phyloP scores from a whole-genome alignment of 2,888 invertebrate species.

The Lysandra coridon region DNA sequence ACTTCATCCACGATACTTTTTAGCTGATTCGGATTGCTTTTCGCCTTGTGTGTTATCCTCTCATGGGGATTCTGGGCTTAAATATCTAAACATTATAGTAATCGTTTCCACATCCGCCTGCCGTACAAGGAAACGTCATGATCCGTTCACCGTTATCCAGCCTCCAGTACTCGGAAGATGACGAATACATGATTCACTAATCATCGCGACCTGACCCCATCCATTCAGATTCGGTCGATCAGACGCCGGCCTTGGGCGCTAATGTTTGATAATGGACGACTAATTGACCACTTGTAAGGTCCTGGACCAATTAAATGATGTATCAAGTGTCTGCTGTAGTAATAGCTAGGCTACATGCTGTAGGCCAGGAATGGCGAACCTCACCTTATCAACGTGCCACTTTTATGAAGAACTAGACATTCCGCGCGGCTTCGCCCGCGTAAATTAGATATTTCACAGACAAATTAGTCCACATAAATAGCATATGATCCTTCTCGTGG shows the following conservation, averaged over 20 bases:
- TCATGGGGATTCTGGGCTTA: no score
- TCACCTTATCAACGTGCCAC: no score
- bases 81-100: no score
- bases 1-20: no score
- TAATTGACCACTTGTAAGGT: conserved; percentile 18
- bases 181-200: conserved; percentile 52
- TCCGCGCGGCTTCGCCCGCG: no score
- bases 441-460: no score
- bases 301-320: conserved; percentile 15
- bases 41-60: neutral
- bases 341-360: neutral
- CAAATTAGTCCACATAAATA: no score
- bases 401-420: no score
- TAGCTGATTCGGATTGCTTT: no score
- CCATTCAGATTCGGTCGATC: conserved; percentile 43
- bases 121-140: neutral
- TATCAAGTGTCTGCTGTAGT: neutral
- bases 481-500: no score
- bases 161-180: conserved; percentile 39
- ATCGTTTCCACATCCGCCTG: neutral
- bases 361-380: no score
- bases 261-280: conserved; percentile 12
- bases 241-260: conserved; percentile 16
- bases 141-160: neutral
- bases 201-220: conserved; percentile 45